phyloP scores from a whole-genome alignment of 2,888 invertebrate species.

The Drosophila yooni region DNA sequence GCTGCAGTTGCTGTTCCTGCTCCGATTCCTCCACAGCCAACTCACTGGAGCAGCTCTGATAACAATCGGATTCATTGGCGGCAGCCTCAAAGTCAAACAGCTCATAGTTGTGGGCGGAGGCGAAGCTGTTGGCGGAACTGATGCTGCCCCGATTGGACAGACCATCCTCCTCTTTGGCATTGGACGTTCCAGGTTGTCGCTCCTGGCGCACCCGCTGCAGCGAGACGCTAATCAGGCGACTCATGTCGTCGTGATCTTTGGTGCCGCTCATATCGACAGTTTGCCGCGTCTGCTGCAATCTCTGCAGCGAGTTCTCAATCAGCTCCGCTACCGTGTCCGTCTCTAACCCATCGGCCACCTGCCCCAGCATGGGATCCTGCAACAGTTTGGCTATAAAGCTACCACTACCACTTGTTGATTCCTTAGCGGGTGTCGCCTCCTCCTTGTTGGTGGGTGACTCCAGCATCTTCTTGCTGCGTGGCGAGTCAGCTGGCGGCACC shows the following conservation, averaged over 20 bases:
- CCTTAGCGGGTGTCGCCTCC: constrained; percentile 5
- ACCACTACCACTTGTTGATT: constrained; percentile 74
- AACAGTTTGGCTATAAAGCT: constrained; percentile 87
- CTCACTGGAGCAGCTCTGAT: constrained; percentile 89
- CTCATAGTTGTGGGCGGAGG: constrained; percentile 90
- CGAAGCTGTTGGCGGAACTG: constrained; percentile 86
- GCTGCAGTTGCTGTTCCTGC: constrained; percentile 79
- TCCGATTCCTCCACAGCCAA: constrained; percentile 87
- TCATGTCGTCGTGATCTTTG: constrained; percentile 85
- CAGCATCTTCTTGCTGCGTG: constrained; percentile 84
- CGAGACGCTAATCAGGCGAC: constrained; percentile 84
- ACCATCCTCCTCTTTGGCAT: constrained; percentile 85
- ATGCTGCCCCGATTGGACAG: constrained; percentile 86
- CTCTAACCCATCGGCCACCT: constrained; percentile 88
- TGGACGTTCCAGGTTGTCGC: constrained; percentile 57
- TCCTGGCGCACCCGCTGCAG: constrained; percentile 84
- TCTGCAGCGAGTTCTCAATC: constrained; percentile 89
- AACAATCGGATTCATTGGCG: constrained; percentile 88
- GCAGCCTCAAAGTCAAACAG: constrained; percentile 88
- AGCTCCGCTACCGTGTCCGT: constrained; percentile 88
- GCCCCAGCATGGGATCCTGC: constrained; percentile 88
- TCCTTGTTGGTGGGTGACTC: constrained; percentile 27
- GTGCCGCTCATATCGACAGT: constrained; percentile 84
- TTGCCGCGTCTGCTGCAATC: constrained; percentile 85
- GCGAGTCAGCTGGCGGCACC: constrained; percentile 67